Base-by-base conservation (phyloP, 2,888 invertebrate genomes). In the Barypeithes pellucidus region DNA sequence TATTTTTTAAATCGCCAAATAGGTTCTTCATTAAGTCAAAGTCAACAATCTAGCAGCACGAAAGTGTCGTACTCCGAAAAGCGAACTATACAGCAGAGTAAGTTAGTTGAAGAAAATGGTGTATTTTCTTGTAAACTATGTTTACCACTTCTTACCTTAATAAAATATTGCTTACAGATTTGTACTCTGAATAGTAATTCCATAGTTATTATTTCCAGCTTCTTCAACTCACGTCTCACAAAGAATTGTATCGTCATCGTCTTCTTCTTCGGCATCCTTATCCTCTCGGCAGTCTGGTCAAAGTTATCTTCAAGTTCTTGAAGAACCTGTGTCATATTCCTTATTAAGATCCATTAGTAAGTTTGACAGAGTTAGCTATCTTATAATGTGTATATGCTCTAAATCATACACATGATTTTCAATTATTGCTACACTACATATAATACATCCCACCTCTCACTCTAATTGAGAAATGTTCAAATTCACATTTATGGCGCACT, bases 71-170 rank as follows among this genome's bases (percentile, higher is more conserved):
- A 63, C 7, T 63, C 63, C 7, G 18, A 33, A 63, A 47, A 63
- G 20, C n/a, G 36, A 63, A 63, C 16, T 18, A 50, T 63, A 18
- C 63, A 63, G 20, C 50, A 50, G 7, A 63, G 63, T 63, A 63
- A 63, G 63, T 63, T n/a, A 14, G 8, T 5, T 52, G 11, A 39
- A 2, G 12, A 11, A 11, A n/a, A n/a, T 24, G 24, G 24, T 24
- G 24, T 22, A 22, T 2, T 12, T n/a, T 41, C 9, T 14, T 41
- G 14, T 14, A 41, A 33, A 5, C 2, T 3, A 12, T 14, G 14
- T 9, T 16, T 11, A 22, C 16, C 3, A 24, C 12, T 22, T 3
- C n/a, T 11, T 52, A 7, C 9, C 24, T 29, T 29, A 29, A n/a
- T n/a, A n/a, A n/a, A n/a, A n/a, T n/a, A n/a, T n/a, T n/a, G n/a